Conservation (phyloP, 37 sponge, comb jelly and placozoan species). For the Diacarnus erythraeanus region DNA sequence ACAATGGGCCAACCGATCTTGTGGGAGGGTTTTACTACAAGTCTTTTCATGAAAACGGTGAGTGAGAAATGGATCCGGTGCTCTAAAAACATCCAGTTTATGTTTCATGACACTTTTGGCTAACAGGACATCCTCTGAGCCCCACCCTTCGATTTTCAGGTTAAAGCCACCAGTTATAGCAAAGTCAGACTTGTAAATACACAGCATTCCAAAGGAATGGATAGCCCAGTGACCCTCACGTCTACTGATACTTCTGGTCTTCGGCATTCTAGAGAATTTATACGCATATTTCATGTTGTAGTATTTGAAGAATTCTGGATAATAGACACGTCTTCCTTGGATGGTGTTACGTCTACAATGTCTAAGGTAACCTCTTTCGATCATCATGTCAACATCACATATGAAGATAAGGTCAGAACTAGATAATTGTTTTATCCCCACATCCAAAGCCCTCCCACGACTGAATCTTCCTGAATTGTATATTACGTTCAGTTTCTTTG, state of each 20-base stretch:
- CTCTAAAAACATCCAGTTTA: conserved; percentile 44
- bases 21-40: conserved; percentile 15
- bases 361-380: conserved; percentile 32
- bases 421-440: conserved; percentile 26
- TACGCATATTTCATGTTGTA: conserved; percentile 70
- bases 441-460: conserved; percentile 49
- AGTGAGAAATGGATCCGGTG: conserved; percentile 55
- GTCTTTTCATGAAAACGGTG: conserved; percentile 65
- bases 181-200: conserved; percentile 75
- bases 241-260: conserved; percentile 15
- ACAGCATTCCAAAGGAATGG: conserved; percentile 73
- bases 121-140: conserved; percentile 64
- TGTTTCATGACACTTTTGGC: conserved; percentile 26
- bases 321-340: conserved; percentile 61
- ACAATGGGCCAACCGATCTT: conserved; percentile 37
- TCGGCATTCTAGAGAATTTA: neutral
- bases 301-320: conserved; percentile 72
- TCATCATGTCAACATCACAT: conserved; percentile 72
- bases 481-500: conserved; percentile 18
- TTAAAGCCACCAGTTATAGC: conserved; percentile 51
- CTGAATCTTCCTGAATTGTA: conserved; percentile 46
- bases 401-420: conserved; percentile 56
- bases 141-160: conserved; percentile 64
- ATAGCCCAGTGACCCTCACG: conserved; percentile 69
- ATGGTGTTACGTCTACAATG: conserved; percentile 64